Conservation (phyloP, 2,113 vertebrate genomes). For the Oryzias woworae region DNA sequence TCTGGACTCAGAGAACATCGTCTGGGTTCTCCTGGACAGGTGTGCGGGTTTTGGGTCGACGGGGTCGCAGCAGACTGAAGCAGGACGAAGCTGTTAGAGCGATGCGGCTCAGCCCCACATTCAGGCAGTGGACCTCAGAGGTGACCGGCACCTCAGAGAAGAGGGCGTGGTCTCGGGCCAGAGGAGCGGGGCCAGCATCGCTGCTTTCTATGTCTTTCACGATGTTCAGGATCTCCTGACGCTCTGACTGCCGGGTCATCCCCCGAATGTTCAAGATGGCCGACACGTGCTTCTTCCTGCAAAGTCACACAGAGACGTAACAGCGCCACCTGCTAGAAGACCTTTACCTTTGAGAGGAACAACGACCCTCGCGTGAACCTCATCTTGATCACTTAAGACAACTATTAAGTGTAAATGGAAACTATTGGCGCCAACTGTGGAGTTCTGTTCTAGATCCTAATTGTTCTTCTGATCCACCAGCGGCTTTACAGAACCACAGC, state of each 20-base stretch:
- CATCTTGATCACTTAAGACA: too few relatives aligned
- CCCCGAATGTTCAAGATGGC: slow-evolving; percentile 87
- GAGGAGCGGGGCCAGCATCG: slow-evolving; percentile 18
- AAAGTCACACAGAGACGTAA: too few relatives aligned
- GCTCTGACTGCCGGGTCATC: slow-evolving; percentile 72
- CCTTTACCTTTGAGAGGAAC: too few relatives aligned
- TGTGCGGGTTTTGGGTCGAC: slow-evolving; percentile 46
- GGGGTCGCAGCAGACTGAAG: slow-evolving; percentile 63
- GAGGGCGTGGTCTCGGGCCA: slow-evolving; percentile 74
- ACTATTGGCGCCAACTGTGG: too few relatives aligned
- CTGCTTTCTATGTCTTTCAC: slow-evolving; percentile 82
- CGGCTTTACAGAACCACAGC: too few relatives aligned
- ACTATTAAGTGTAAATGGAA: too few relatives aligned
- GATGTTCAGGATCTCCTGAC: slow-evolving; percentile 87
- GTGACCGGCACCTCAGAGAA: slow-evolving; percentile 84
- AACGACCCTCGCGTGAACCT: too few relatives aligned
- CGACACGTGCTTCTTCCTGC: slow-evolving; percentile 85
- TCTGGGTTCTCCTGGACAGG: slow-evolving; percentile 52
- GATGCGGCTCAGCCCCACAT: slow-evolving; percentile 76
- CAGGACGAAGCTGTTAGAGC: slow-evolving; percentile 74
- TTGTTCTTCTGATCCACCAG: too few relatives aligned
- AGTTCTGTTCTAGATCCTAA: too few relatives aligned
- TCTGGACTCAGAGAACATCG: slow-evolving; percentile 54
- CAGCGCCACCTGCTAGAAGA: too few relatives aligned
- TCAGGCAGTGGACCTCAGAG: slow-evolving; percentile 82